These are phyloP conservation scores for Nemurella pictetii DNA, from an alignment of 2,888 invertebrate genomes.

Conservation along the genomic window DNA sequence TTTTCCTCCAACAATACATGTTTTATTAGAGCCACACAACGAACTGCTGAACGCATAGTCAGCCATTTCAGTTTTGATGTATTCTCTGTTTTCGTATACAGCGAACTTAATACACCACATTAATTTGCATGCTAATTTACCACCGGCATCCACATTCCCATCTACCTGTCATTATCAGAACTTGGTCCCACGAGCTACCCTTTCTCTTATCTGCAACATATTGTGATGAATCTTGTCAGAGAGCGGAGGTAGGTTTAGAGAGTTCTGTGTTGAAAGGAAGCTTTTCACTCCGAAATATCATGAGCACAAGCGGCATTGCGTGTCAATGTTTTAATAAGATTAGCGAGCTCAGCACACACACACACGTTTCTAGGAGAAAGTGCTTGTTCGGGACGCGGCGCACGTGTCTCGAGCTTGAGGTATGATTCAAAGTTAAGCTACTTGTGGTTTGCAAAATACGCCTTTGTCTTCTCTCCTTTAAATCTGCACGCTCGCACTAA, in stretches of 20 bases:
- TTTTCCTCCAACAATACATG: neutral
- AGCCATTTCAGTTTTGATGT: neutral
- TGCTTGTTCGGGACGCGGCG: neutral
- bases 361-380: no score
- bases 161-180: slow-evolving; percentile 25
- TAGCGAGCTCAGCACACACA: slow-evolving; percentile 21
- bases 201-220: slow-evolving; percentile 1
- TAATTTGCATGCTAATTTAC: slow-evolving; percentile 19
- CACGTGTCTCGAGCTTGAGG: slow-evolving; percentile 5
- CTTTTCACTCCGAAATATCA: neutral
- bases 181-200: neutral
- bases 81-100: neutral
- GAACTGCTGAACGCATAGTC: neutral
- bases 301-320: slow-evolving; percentile 17
- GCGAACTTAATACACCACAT: slow-evolving; percentile 18
- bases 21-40: neutral
- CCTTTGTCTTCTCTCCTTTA: slow-evolving; percentile 10
- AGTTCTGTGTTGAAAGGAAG: slow-evolving; percentile 15
- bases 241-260: no score
- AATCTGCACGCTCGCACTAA: slow-evolving; percentile 8
- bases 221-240: slow-evolving; percentile 1
- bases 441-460: slow-evolving; percentile 19
- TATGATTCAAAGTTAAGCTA: slow-evolving; percentile 31
- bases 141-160: slow-evolving; percentile 3
- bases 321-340: slow-evolving; percentile 36